Evolutionary conservation across 2,113 vertebrate species (phyloP), one percentile per base, ranked within the genome.

Genomic region (Hyperoodon ampullatus): DNA sequence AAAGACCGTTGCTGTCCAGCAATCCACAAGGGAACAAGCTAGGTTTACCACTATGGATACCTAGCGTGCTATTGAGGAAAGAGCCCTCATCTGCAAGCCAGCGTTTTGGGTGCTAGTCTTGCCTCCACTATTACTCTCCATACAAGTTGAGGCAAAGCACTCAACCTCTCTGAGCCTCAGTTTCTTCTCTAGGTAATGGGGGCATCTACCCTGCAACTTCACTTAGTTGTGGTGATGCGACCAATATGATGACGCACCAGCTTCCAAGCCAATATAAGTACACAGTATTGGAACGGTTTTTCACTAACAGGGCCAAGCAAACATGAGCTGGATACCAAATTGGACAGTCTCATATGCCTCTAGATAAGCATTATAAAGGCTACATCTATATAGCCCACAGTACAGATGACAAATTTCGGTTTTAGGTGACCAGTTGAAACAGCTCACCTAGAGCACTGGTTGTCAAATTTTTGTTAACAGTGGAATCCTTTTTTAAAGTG

Each of bases 11-110:
- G 35, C 70, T 83, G 24, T 82, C 19, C 35, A 55, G 30, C 33
- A 44, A 72, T 35, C 86, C 90, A 58, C 63, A 50, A 53, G n/a
- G 33, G 42, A 35, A 82, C 81, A 6, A 84, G 7, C 0, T 0
- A n/a, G 77, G 60, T 6, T 93, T 60, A 80, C 10, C 2, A 4
- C 24, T 23, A 33, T 1, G 5, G 42, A 39, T 9, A 8, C 61
- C 68, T 1, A 63, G 44, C n/a, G 26, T 6, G 33, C 30, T 39
- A 10, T 18, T 16, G 58, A 74, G 15, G 66, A 66, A 50, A n/a
- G 15, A 60, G 30, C 71, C 30, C 19, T 35, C 16, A 75, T n/a
- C 44, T 85, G 33, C 60, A 68, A 61, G 24, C 70, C 72, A 35
- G 39, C 13, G 5, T 26, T 6, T 2, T 5, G 70, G 66, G 30